phyloP scores from a whole-genome alignment of 2,113 vertebrate genomes.

The Zeus faber region DNA sequence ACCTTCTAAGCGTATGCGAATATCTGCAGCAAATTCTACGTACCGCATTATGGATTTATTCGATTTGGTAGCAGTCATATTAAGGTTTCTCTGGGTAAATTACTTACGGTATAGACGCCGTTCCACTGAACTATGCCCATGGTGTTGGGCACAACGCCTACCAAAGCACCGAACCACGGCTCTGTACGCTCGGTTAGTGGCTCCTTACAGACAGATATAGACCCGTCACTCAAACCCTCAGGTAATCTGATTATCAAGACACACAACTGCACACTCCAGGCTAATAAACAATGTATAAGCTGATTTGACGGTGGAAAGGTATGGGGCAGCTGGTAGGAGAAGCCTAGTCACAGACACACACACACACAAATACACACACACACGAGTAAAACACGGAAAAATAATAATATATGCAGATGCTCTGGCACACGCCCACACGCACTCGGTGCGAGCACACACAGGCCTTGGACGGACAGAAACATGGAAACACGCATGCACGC shows the following conservation, averaged over 20 bases:
- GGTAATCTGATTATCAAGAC: conserved; percentile 13
- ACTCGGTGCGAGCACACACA: not conserved
- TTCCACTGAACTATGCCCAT: conserved; percentile 16
- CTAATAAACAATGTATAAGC: too few relatives aligned
- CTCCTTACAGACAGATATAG: not conserved
- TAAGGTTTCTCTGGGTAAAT: not conserved
- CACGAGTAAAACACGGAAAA: not conserved
- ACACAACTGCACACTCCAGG: not conserved
- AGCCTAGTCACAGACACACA: not conserved
- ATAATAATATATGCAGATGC: not conserved
- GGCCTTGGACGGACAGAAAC: too few relatives aligned
- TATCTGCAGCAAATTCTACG: too few relatives aligned
- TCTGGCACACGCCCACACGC: too few relatives aligned
- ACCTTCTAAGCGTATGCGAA: too few relatives aligned
- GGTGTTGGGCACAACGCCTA: not conserved
- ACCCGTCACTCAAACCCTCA: not conserved
- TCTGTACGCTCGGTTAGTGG: not conserved
- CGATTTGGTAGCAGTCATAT: too few relatives aligned
- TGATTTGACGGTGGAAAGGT: too few relatives aligned
- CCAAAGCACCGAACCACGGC: not conserved
- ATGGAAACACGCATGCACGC: not conserved
- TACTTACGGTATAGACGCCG: conserved; percentile 1
- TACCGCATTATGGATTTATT: too few relatives aligned
- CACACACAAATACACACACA: not conserved
- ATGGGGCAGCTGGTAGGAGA: not conserved